Percentiles rank a stretch among this genome's conserved stretches.
These are phyloP conservation scores for Neopipo cinnamomea DNA, from an alignment of 2,113 vertebrate genomes.

Conservation along the genomic window DNA sequence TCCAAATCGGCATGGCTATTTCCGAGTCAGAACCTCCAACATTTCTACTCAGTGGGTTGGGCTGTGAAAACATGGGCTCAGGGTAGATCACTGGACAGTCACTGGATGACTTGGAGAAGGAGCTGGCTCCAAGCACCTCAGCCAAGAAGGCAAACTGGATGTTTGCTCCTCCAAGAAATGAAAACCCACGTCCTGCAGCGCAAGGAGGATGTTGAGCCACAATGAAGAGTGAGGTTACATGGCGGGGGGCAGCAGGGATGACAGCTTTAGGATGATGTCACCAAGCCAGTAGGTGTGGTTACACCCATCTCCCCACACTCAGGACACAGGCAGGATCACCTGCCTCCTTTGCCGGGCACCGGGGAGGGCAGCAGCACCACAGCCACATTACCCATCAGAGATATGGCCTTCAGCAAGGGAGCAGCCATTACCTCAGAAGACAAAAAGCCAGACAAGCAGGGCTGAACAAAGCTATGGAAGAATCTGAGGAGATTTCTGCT, in stretches of 20 bases:
- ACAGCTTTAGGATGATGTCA: not conserved
- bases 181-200: not conserved
- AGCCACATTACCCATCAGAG: not conserved
- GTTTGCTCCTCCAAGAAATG: not conserved
- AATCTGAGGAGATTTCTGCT: not conserved
- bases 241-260: not conserved
- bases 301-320: not conserved
- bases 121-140: not conserved
- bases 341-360: not conserved
- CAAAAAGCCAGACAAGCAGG: not conserved
- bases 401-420: not conserved
- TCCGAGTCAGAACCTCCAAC: not conserved
- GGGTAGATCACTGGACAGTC: not conserved
- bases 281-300: not conserved
- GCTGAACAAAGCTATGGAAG: not conserved
- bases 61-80: not conserved
- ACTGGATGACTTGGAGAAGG: not conserved
- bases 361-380: accelerated
- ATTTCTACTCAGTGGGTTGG: not conserved
- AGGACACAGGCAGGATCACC: not conserved
- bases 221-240: not conserved
- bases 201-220: not conserved
- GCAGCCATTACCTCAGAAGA: not conserved
- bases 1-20: not conserved
- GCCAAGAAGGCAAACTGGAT: not conserved